A percentile compares a stretch with the other conserved stretches of the same genome.
phyloP scores from a whole-genome alignment of 2,113 vertebrate genomes.

The Lophochroa leadbeateri region DNA sequence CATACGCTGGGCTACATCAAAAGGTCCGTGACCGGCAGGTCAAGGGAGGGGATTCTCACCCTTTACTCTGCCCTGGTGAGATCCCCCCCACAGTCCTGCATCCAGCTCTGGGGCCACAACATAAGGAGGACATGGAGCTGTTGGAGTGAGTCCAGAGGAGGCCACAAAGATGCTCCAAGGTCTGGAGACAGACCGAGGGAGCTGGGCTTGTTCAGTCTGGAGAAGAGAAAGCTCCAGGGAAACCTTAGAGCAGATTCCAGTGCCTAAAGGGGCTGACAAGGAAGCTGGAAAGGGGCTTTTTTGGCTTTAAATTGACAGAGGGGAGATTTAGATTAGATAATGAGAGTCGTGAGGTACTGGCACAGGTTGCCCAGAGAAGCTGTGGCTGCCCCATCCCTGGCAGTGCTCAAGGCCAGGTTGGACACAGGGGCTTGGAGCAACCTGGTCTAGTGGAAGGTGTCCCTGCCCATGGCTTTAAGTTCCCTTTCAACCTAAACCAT shows the following conservation, averaged over 20 bases:
- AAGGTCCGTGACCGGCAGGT: not conserved
- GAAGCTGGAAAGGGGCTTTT: not conserved
- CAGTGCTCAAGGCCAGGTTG: not conserved
- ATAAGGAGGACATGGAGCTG: not conserved
- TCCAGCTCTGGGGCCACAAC: not conserved
- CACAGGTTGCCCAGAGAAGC: not conserved
- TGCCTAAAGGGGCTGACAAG: not conserved
- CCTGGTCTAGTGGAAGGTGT: not conserved
- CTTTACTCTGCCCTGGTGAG: not conserved
- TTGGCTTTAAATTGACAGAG: not conserved
- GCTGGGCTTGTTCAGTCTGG: not conserved
- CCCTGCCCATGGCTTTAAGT: not conserved
- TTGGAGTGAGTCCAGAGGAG: not conserved
- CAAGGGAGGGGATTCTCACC: not conserved
- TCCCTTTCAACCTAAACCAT: not conserved
- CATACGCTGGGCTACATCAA: not conserved
- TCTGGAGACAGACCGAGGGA: not conserved
- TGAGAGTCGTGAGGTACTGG: not conserved
- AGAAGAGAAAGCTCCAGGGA: not conserved
- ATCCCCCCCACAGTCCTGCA: not conserved
- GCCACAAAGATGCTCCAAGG: not conserved
- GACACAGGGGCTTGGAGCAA: not conserved
- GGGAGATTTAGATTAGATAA: not conserved
- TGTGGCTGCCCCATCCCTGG: not conserved
- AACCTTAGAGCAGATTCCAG: not conserved